Evolutionary conservation across 1,140 invertebrate species (phyloP), one percentile per base, ranked within the genome.

Genomic region (Idris sp.): DNA sequence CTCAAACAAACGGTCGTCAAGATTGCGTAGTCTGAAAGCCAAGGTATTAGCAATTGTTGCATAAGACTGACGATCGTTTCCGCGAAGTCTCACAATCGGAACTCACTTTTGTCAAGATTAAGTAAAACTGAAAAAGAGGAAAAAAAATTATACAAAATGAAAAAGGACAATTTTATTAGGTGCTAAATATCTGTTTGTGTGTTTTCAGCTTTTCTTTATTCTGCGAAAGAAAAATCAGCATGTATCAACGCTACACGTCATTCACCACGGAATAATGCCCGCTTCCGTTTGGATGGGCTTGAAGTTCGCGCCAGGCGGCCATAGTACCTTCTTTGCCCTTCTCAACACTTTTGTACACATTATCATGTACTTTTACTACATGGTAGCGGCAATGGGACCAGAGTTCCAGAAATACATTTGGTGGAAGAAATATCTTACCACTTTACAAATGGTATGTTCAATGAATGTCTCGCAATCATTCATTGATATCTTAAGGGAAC

Each of bases 271-370:
- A 43, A 92, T 96, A 78, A 98, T 98, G 96, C 96, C 97, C 6
- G 93, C 97, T 86, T 95, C 93, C 5, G 95, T 97, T 1, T 98
- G 97, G 96, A 95, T 97, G 91, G 96, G 96, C n/a, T 90, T 97
- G 64, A 97, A 97, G 83, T 98, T 97, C 87, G 95, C 95, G n/a
- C 95, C 96, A 81, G 95, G 96, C 84, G 95, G 96, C 22, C 95
- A 97, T 85, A 96, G 94, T 83, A 96, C 95, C 26, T 97, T 97
- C 89, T 97, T 96, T 80, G 93, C 94, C 11, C 89, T 95, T 26
- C 89, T 98, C 58, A 98, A 98, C 85, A 93, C 95, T 2, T 96
- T 97, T 78, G 96, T 98, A 18, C 97, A 98, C 83, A 95, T 97
- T 64, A 89, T 97, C 28, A 97, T 98, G 96, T 98, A 98, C 86